Evolutionary conservation across 2,797 vertebrate genomes (phyloP), one percentile per base, ranked within the genome.

Genomic region (Sebastes matsubarae): DNA sequence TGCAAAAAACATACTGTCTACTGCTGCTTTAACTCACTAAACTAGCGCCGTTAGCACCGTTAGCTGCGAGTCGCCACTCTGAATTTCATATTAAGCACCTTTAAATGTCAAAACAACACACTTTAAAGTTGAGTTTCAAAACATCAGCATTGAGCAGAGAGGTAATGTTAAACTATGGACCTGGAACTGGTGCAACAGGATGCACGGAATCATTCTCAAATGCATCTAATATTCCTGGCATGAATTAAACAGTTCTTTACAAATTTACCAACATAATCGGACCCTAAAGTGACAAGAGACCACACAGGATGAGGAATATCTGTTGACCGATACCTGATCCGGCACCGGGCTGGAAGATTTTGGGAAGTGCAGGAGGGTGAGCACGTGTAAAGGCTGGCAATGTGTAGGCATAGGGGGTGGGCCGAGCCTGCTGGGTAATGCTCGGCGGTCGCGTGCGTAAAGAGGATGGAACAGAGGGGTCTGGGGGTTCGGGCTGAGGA

Each of bases 301-400:
- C 54, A 70, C 20, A 79, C 10, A 72, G 8, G 64, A 64, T n/a
- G 11, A 30, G 46, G 25, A 66, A 8, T 52, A 61, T 82, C 61
- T 79, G 68, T 52, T 24, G 58, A 54, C 5, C 0, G 60, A 79
- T 96, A 96, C 96, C 96, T 96, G 95, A 93, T 90, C 87, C 86
- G 13, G 84, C 74, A 66, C 70, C 16, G 1, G 93, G 93, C 86
- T 95, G 95, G 90, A 96, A 96, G 94, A 96, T 95, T 95, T 94
- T 95, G 32, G 96, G 95, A 71, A 96, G 93, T n/a, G 86, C 94
- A 63, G 96, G 96, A 59, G 95, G 95, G 86, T 96, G 95, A 79
- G 94, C 88, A 0, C 85, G 93, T 2, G 71, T 42, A 79, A 95
- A 96, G 77, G 95, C 93, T 11, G 95, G 94, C 42, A 94, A 30